Conservation (phyloP, 2,113 vertebrate genomes). For the Nestor notabilis region DNA sequence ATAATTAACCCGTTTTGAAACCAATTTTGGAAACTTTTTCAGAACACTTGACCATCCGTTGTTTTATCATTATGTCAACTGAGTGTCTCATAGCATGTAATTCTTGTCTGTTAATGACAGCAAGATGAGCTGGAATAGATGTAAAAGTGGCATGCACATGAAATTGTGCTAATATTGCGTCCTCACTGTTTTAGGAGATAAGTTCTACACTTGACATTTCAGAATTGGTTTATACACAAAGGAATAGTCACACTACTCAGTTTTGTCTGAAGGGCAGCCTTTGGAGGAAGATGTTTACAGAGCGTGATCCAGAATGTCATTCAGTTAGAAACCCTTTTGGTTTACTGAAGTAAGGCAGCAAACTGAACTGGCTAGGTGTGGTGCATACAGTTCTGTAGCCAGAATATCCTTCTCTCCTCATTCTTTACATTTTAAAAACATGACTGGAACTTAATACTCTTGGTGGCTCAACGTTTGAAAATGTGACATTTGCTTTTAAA, state of each 20-base stretch:
- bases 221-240: not conserved
- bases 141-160: not conserved
- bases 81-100: not conserved
- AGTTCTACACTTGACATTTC: not conserved
- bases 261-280: not conserved
- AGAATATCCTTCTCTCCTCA: not conserved
- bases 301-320: not conserved
- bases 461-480: not conserved
- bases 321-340: not conserved
- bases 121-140: not conserved
- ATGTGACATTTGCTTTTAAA: not conserved
- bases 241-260: not conserved
- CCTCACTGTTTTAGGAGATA: not conserved
- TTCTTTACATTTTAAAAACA: not conserved
- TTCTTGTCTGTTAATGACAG: not conserved
- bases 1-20: not conserved
- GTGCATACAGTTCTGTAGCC: not conserved
- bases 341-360: not conserved
- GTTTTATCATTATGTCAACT: not conserved
- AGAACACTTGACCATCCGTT: not conserved
- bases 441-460: not conserved
- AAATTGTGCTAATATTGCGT: not conserved
- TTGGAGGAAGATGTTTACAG: not conserved
- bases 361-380: not conserved
- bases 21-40: not conserved